A percentile compares a stretch with the other conserved stretches of the same genome.
Evolutionary conservation across 2,888 invertebrate genomes (phyloP).

Genomic region (Limnephilus marmoratus): DNA sequence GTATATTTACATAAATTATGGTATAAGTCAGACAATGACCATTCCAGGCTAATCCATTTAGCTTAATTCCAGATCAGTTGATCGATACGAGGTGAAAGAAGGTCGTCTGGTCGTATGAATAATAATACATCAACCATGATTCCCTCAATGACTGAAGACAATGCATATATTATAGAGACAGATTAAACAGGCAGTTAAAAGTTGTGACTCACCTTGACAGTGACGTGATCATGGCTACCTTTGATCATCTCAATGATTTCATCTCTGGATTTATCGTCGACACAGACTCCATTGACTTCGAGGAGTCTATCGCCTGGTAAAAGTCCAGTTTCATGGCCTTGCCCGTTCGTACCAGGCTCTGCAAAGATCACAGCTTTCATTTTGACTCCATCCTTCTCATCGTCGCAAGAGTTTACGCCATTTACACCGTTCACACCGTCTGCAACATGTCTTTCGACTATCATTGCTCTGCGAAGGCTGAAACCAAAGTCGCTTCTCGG

Average conservation of each 20-base stretch:
- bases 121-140: not conserved
- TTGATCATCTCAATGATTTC: slow-evolving; percentile 96
- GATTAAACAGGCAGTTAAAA: slow-evolving; percentile 23
- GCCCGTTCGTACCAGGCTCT: slow-evolving; percentile 86
- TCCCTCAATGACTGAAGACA: not conserved
- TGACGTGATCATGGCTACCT: slow-evolving; percentile 88
- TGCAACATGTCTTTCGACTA: slow-evolving; percentile 81
- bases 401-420: slow-evolving; percentile 72
- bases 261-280: slow-evolving; percentile 91
- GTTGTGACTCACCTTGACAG: slow-evolving; percentile 85
- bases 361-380: slow-evolving; percentile 91
- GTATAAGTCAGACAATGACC: not conserved
- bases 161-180: not conserved
- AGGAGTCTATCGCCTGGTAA: slow-evolving; percentile 96
- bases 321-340: slow-evolving; percentile 87
- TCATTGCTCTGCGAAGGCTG: slow-evolving; percentile 91
- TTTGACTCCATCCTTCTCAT: slow-evolving; percentile 72
- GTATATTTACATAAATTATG: not conserved
- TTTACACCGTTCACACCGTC: slow-evolving; percentile 69
- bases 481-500: slow-evolving; percentile 96
- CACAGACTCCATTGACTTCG: slow-evolving; percentile 92
- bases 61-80: not conserved
- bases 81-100: not conserved
- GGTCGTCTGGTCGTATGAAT: not conserved
- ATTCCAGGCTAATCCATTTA: not conserved